These are phyloP conservation scores for Pangasianodon hypophthalmus DNA, from an alignment of 2,113 vertebrate genomes.

Conservation along the genomic window DNA sequence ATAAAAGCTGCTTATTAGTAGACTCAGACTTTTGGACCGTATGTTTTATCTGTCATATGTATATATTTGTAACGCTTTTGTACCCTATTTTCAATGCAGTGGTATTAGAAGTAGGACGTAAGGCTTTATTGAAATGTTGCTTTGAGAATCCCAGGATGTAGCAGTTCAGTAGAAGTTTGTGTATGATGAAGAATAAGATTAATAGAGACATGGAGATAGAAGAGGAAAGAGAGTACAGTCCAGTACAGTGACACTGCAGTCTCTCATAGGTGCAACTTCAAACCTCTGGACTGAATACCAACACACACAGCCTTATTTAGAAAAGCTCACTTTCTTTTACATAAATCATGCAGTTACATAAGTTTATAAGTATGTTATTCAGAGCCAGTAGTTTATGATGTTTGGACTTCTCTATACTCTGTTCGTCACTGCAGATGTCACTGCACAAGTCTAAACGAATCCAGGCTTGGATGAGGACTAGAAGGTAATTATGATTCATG, in stretches of 20 bases:
- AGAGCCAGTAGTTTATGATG: slow-evolving; percentile 17
- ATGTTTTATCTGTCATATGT: not conserved
- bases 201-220: slow-evolving; percentile 15
- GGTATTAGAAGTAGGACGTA: not conserved
- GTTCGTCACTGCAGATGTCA: not conserved
- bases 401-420: slow-evolving; percentile 15
- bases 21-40: not conserved
- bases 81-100: not conserved
- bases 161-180: not conserved
- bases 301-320: slow-evolving; percentile 15
- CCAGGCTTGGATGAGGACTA: slow-evolving; percentile 4
- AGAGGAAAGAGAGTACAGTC: not conserved
- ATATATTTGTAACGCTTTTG: not conserved
- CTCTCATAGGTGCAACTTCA: slow-evolving; percentile 12
- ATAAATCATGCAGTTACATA: slow-evolving; percentile 29
- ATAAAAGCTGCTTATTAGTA: not conserved
- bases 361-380: not conserved
- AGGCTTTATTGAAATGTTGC: not conserved
- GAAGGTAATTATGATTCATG: not conserved
- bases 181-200: not conserved
- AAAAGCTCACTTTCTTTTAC: not conserved
- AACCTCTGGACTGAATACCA: not conserved
- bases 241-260: slow-evolving; percentile 17
- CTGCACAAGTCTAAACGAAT: not conserved
- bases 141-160: not conserved